These are phyloP conservation scores for Acanthochromis polyacanthus DNA, from an alignment of 2,113 vertebrate genomes.

Conservation along the genomic window DNA sequence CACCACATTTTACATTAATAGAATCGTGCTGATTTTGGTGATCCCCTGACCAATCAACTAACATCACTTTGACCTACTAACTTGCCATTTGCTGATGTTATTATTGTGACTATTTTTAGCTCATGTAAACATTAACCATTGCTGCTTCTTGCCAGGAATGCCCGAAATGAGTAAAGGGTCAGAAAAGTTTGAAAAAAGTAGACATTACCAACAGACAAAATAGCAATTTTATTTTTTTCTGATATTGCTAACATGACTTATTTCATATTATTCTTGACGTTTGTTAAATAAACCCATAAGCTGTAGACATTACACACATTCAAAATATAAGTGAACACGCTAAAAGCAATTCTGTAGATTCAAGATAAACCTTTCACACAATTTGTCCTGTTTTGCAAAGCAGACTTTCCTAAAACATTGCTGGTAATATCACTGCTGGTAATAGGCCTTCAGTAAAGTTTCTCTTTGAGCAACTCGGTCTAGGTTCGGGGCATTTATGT, in stretches of 20 bases:
- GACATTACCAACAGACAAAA: too few relatives aligned
- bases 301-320: background rate
- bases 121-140: too few relatives aligned
- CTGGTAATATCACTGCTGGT: slow-evolving; percentile 9
- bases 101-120: too few relatives aligned
- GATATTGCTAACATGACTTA: too few relatives aligned
- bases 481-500: slow-evolving; percentile 23
- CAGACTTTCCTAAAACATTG: slow-evolving; percentile 1
- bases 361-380: slow-evolving; percentile 38
- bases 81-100: too few relatives aligned
- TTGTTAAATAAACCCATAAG: background rate
- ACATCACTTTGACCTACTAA: too few relatives aligned
- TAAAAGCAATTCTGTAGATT: background rate
- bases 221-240: too few relatives aligned
- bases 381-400: background rate
- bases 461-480: slow-evolving; percentile 36
- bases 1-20: too few relatives aligned
- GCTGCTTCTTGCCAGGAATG: too few relatives aligned
- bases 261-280: too few relatives aligned
- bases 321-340: background rate
- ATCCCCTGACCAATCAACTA: too few relatives aligned
- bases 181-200: background rate
- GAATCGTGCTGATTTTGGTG: too few relatives aligned
- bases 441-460: slow-evolving; percentile 36
- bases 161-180: background rate